Conservation (phyloP, 2,888 invertebrate species). For the Odontocolon sp. region DNA sequence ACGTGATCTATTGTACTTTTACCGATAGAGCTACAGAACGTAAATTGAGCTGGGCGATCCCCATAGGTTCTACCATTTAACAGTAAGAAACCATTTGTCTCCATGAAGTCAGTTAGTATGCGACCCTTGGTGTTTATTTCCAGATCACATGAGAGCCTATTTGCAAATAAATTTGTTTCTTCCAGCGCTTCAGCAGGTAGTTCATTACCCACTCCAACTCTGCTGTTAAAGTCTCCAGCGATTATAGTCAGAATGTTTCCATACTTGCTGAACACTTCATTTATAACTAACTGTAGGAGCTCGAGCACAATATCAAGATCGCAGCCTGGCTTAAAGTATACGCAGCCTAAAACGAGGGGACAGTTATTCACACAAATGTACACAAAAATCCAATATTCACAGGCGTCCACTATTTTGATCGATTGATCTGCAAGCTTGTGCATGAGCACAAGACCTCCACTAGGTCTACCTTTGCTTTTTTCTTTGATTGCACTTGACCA, state of each 20-base stretch:
- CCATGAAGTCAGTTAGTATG: slow-evolving; percentile 26
- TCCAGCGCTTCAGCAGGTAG: neutral
- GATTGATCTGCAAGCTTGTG: neutral
- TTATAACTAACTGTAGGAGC: slow-evolving; percentile 1
- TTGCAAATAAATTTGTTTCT: neutral
- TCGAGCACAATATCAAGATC: neutral
- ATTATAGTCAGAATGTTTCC: neutral
- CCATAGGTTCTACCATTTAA: slow-evolving; percentile 32
- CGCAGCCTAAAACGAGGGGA: slow-evolving; percentile 2
- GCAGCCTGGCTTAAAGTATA: neutral
- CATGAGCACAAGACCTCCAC: slow-evolving; percentile 2
- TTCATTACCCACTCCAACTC: neutral
- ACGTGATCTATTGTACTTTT: slow-evolving; percentile 32
- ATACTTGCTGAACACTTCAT: neutral
- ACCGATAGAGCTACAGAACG: slow-evolving; percentile 16
- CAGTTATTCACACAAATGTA: neutral
- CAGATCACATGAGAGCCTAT: neutral
- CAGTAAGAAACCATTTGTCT: slow-evolving; percentile 17
- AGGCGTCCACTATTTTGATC: neutral
- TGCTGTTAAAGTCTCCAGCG: neutral
- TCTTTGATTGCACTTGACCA: slow-evolving; percentile 13
- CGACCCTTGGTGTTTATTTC: slow-evolving; percentile 8
- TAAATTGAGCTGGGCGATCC: slow-evolving; percentile 30
- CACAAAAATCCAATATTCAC: neutral
- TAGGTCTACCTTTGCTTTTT: neutral